Evolutionary conservation across 2,888 invertebrate species (phyloP), one percentile per base, ranked within the genome.

Genomic region (Agrotis ipsilon): DNA sequence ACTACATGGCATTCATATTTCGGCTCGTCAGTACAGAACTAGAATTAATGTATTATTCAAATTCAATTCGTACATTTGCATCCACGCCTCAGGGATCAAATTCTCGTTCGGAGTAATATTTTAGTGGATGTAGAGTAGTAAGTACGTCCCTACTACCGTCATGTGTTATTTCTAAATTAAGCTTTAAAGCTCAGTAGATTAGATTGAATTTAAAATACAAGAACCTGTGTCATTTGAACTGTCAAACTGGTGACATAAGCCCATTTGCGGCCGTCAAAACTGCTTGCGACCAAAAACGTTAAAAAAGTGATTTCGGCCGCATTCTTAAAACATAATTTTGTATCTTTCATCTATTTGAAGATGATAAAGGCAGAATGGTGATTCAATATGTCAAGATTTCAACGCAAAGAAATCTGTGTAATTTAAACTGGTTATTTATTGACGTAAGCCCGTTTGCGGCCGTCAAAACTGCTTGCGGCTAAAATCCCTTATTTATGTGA

Each of bases 41-140:
- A 58, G 51, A 66, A 49, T 54, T 60, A 67, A 61, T 59, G 27
- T 65, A 39, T 75, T 80, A 75, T 80, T 67, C 55, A 64, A 81
- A 80, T 76, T 64, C 57, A n/a, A 58, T 80, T 66, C 24, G 3
- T 60, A 62, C 4, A 80, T 80, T 78, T 75, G 32, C 76, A 55
- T 65, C 75, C n/a, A 46, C 27, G 68, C 52, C 61, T 46, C 21
- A 14, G 14, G 43, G 43, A 69, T 63, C 57, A 21, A 21, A 24
- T 48, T 55, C 59, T 64, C 58, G 66, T 54, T 55, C 48, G 18
- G 19, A 21, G 39, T 65, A 51, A 58, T 13, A 64, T 52, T 52
- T 52, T 39, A 60, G 51, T 48, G 18, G 6, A 14, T n/a, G 14
- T 45, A 24, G 39, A 39, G n/a, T 13, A 21, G 13, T 74, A 48